Conservation (phyloP, 2,888 invertebrate species). For the Opisthograptis luteolata region DNA sequence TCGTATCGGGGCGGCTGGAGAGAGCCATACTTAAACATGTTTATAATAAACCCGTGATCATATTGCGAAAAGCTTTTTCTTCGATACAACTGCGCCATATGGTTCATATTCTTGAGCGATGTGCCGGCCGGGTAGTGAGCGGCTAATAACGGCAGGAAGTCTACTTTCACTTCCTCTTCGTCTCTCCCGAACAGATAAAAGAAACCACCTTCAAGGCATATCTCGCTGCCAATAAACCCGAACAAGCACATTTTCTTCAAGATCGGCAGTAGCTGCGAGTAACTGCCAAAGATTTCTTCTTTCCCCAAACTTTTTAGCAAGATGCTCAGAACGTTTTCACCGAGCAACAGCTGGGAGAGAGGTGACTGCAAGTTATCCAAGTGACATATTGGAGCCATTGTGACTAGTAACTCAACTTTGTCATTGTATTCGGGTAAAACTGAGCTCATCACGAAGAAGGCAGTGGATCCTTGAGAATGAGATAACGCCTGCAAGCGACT, state of each 20-base stretch:
- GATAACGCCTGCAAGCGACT: slow-evolving; percentile 16
- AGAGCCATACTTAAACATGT: slow-evolving; percentile 22
- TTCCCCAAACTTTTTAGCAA: slow-evolving; percentile 16
- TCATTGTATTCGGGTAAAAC: slow-evolving; percentile 22
- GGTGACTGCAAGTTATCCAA: slow-evolving; percentile 26
- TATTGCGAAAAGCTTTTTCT: slow-evolving; percentile 38
- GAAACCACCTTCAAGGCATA: slow-evolving; percentile 29
- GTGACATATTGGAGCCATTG: slow-evolving; percentile 36
- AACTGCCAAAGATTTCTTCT: slow-evolving; percentile 30
- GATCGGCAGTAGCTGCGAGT: not conserved
- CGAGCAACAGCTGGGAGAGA: slow-evolving; percentile 2
- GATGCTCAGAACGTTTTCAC: slow-evolving; percentile 3
- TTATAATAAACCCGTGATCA: slow-evolving; percentile 39
- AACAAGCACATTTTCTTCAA: slow-evolving; percentile 23
- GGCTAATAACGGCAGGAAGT: slow-evolving; percentile 30
- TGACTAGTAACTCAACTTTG: slow-evolving; percentile 17
- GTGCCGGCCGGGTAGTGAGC: slow-evolving; percentile 40
- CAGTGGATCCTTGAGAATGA: slow-evolving; percentile 23
- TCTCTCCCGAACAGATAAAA: slow-evolving; percentile 33
- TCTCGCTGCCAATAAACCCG: slow-evolving; percentile 17
- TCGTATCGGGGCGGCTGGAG: slow-evolving; percentile 44
- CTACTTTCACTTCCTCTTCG: slow-evolving; percentile 29
- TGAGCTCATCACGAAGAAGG: slow-evolving; percentile 16
- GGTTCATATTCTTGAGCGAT: slow-evolving; percentile 41
- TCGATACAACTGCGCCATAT: slow-evolving; percentile 39